Percentiles rank a stretch among this genome's conserved stretches.
These are phyloP conservation scores for Bicyclus anynana DNA, from an alignment of 1,140 invertebrate genomes.

Conservation along the genomic window DNA sequence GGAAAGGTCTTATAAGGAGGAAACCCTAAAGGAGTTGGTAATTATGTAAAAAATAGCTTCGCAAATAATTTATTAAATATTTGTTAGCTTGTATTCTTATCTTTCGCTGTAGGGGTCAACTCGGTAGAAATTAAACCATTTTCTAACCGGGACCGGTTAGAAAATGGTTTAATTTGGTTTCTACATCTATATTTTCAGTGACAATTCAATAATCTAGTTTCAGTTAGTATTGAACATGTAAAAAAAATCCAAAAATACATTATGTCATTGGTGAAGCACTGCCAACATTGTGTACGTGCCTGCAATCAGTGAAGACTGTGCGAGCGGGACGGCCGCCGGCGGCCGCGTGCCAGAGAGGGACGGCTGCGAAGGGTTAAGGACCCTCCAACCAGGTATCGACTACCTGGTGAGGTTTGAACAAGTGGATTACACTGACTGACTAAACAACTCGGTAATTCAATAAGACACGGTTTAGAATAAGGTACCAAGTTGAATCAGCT, in stretches of 20 bases:
- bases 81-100: too few relatives aligned
- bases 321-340: neutral
- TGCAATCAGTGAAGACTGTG: slow-evolving; percentile 12
- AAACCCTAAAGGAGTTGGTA: too few relatives aligned
- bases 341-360: neutral
- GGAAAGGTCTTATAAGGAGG: too few relatives aligned
- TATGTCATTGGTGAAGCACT: slow-evolving; percentile 6
- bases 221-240: neutral
- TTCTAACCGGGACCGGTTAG: too few relatives aligned
- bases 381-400: slow-evolving; percentile 22
- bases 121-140: too few relatives aligned
- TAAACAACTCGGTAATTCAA: neutral
- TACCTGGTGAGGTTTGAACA: slow-evolving; percentile 8
- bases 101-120: too few relatives aligned
- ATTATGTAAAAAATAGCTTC: too few relatives aligned
- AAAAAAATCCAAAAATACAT: slow-evolving; percentile 5
- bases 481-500: neutral
- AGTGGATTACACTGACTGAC: neutral
- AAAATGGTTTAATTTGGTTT: too few relatives aligned
- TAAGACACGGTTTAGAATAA: neutral
- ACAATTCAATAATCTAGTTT: too few relatives aligned
- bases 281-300: slow-evolving; percentile 19
- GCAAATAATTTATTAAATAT: too few relatives aligned
- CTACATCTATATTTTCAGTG: too few relatives aligned
- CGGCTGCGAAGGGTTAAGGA: slow-evolving; percentile 18